A percentile compares a stretch with the other conserved stretches of the same genome.
These are phyloP conservation scores for Zalophus californianus DNA, from an alignment of 2,797 vertebrate genomes.

Conservation along the genomic window DNA sequence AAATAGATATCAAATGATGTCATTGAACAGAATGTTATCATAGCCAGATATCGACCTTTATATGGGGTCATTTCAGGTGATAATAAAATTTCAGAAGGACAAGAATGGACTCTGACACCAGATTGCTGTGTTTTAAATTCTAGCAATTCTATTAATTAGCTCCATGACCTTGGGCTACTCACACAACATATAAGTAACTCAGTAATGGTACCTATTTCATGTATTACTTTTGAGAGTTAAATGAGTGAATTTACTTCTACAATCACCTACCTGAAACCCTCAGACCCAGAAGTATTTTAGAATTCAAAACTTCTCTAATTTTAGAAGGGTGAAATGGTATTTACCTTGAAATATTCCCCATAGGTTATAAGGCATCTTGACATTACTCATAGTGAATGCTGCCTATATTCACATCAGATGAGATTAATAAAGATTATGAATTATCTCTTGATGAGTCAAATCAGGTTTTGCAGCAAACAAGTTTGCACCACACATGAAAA, in stretches of 20 bases:
- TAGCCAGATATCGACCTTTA: neutral
- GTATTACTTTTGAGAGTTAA: neutral
- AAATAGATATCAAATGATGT: neutral
- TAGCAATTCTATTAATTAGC: neutral
- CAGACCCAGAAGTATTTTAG: neutral
- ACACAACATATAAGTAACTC: neutral
- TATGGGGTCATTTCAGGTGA: neutral
- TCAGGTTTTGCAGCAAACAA: neutral
- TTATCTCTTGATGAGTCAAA: neutral
- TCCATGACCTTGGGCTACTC: neutral
- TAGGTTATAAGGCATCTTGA: neutral
- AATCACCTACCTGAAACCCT: neutral
- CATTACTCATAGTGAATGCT: neutral
- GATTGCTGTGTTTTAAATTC: neutral
- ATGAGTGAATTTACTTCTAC: neutral
- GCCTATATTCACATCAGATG: neutral
- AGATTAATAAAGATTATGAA: neutral
- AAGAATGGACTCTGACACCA: conserved; percentile 1
- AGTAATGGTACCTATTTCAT: neutral
- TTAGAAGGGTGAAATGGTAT: neutral
- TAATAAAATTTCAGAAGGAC: neutral
- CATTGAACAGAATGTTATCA: neutral
- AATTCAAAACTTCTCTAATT: neutral
- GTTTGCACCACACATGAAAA: neutral
- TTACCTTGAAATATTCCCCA: neutral